Evolutionary conservation across 2,888 invertebrate genomes (phyloP).

Genomic region (Oxycera nigricornis): DNA sequence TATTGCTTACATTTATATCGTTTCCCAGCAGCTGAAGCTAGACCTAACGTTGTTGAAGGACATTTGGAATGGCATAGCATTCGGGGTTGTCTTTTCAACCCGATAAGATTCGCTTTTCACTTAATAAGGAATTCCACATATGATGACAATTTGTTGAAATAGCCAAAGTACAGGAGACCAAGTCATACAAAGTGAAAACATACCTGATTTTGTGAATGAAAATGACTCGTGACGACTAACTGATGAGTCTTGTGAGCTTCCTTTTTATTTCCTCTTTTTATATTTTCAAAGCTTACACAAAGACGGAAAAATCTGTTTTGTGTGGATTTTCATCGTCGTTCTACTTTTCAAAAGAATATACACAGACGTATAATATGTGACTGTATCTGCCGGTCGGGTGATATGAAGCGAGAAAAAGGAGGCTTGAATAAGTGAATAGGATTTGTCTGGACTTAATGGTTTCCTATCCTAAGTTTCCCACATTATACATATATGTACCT

Average conservation of each 20-base stretch:
- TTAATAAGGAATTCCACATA: background rate
- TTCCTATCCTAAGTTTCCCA: background rate
- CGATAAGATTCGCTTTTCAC: background rate
- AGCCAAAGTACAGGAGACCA: background rate
- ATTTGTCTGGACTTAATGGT: constrained; percentile 29
- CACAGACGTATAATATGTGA: background rate
- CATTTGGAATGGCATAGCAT: background rate
- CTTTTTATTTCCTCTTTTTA: background rate
- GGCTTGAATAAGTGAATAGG: constrained; percentile 28
- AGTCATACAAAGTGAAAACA: background rate
- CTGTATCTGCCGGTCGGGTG: background rate
- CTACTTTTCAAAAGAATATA: constrained; percentile 16
- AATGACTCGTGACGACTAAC: background rate
- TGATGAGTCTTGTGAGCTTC: constrained; percentile 11
- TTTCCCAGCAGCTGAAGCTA: background rate
- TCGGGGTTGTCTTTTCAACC: background rate
- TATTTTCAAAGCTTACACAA: background rate
- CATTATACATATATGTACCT: background rate
- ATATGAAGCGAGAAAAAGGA: background rate
- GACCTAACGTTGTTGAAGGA: background rate
- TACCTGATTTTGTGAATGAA: constrained; percentile 29
- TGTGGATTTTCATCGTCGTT: background rate
- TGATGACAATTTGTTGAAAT: constrained; percentile 12
- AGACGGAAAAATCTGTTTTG: background rate
- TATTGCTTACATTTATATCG: constrained; percentile 21